phyloP scores from a whole-genome alignment of 1,140 invertebrate species.

The Wiebesia pumilae region DNA sequence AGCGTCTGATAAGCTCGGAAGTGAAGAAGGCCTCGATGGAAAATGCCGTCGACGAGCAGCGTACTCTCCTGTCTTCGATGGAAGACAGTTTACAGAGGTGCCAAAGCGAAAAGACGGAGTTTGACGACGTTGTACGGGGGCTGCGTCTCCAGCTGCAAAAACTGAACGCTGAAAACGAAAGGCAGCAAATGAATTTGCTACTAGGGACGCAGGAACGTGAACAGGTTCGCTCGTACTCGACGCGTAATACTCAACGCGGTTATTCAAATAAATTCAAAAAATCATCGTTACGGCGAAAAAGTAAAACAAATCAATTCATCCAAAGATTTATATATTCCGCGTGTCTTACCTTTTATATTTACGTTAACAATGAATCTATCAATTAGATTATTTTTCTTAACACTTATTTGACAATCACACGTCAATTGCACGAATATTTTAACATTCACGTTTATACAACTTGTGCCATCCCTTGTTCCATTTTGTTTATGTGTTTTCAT shows the following conservation, averaged over 20 bases:
- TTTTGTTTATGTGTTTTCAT: too few species aligned
- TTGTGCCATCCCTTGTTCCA: too few species aligned
- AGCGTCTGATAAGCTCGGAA: slow-evolving; percentile 56
- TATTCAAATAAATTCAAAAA: not conserved
- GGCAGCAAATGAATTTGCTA: slow-evolving; percentile 57
- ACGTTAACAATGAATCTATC: too few species aligned
- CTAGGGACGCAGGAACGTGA: slow-evolving; percentile 63
- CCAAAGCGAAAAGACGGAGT: slow-evolving; percentile 57
- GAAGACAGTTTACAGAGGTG: slow-evolving; percentile 56
- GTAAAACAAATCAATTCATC: not conserved
- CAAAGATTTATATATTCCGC: too few species aligned
- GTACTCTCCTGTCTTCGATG: slow-evolving; percentile 55
- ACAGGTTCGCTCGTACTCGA: slow-evolving; percentile 59
- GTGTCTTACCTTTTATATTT: too few species aligned
- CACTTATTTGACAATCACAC: too few species aligned
- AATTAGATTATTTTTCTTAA: too few species aligned
- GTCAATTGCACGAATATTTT: too few species aligned
- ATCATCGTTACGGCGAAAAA: not conserved
- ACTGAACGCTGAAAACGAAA: slow-evolving; percentile 60
- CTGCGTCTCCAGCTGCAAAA: slow-evolving; percentile 56
- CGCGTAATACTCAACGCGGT: too few species aligned
- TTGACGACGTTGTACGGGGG: slow-evolving; percentile 46
- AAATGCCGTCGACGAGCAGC: slow-evolving; percentile 55
- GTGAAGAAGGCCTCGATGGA: slow-evolving; percentile 56
- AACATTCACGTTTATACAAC: too few species aligned